Base-by-base conservation (phyloP, 2,797 vertebrate species). In the Xenops minutus region DNA sequence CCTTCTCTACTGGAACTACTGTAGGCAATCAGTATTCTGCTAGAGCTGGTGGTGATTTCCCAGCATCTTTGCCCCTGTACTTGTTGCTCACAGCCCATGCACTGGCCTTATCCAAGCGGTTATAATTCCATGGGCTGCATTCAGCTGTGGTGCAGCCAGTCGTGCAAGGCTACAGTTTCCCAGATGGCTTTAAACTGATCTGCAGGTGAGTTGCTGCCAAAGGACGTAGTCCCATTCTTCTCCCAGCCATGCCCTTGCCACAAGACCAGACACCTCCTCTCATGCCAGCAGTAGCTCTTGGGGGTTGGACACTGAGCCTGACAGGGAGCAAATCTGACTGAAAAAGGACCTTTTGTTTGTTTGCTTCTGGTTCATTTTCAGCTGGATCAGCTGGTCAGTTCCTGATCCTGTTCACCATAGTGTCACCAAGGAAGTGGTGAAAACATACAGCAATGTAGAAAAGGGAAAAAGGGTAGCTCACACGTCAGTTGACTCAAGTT, bases 311-410 rank as follows among this genome's bases (percentile, higher is more conserved):
- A 23, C 36, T 51, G 90, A 91, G 66, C 29, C 63, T 79, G 55
- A 63, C 71, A 79, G 59, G 71, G 74, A 92, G 34, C n/a, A 93
- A 89, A 94, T 92, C 86, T 92, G 58, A 29, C 77, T 93, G 0
- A 82, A 93, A 95, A 96, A 66, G 84, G 84, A 73, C 14, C 84
- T 92, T 96, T 94, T 96, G 91, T 96, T 96, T 83, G 55, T 56
- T 79, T 87, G 91, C 63, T 81, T 79, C 81, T 32, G 5, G 69
- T 88, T 92, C 58, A 67, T 94, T 94, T 93, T 89, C 91, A 94
- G 67, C 81, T 94, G 86, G 51, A 89, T 89, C 93, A 92, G 92
- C 92, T 94, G 88, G 91, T 69, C 76, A 37, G 61, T 88, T 94
- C 71, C 62, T 89, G 92, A 93, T 94, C 63, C 72, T 3, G 32